These are phyloP conservation scores for Ptiloglossa arizonensis DNA, from an alignment of 1,140 invertebrate species.

Conservation along the genomic window DNA sequence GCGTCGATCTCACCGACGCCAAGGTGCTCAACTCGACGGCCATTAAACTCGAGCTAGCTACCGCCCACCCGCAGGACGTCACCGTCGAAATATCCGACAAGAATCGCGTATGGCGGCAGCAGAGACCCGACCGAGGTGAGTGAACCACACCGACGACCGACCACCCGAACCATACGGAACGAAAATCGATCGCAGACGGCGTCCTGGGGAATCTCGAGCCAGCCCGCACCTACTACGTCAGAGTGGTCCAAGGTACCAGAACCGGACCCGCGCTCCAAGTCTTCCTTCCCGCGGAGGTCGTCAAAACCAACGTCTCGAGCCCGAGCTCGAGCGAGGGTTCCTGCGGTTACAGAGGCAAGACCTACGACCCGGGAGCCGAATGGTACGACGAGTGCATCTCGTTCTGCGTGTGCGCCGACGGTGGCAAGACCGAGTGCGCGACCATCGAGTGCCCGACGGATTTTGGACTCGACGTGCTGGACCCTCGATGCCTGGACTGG, in stretches of 20 bases:
- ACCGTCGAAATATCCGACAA: conserved; percentile 77
- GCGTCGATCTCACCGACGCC: conserved; percentile 75
- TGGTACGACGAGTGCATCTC: conserved; percentile 90
- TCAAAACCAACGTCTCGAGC: conserved; percentile 75
- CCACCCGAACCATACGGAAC: too few species aligned
- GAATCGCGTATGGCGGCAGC: conserved; percentile 77
- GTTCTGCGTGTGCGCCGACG: conserved; percentile 86
- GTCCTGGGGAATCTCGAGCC: conserved; percentile 76
- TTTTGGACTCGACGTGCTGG: conserved; percentile 91
- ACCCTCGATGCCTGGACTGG: conserved; percentile 92
- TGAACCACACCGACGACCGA: too few species aligned
- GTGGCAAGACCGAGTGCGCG: conserved; percentile 84
- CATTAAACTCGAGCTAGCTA: conserved; percentile 74
- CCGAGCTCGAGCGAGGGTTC: conserved; percentile 71
- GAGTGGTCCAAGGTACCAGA: conserved; percentile 72
- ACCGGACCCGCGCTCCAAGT: conserved; percentile 73
- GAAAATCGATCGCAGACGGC: conserved; percentile 72
- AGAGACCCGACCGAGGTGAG: conserved; percentile 73
- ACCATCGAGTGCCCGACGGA: conserved; percentile 91
- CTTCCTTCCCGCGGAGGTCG: conserved; percentile 74
- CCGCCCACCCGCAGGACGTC: conserved; percentile 70
- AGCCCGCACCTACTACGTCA: conserved; percentile 76
- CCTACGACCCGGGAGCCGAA: conserved; percentile 81
- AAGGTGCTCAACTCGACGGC: conserved; percentile 79
- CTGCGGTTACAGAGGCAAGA: conserved; percentile 84